phyloP scores from a whole-genome alignment of 1,140 invertebrate genomes.

The Bombus consobrinus region DNA sequence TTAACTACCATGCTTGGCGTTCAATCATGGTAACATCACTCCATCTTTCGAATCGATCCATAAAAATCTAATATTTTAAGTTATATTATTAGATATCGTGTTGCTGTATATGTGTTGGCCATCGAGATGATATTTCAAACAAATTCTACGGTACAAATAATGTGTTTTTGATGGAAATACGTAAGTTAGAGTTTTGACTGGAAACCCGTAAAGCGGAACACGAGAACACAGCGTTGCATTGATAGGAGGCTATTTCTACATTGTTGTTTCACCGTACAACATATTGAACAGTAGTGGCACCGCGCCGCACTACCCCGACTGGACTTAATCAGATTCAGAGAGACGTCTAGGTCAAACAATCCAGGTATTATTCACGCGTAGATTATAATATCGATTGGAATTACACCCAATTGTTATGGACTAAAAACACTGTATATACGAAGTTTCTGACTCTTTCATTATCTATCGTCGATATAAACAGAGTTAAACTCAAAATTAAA shows the following conservation, averaged over 20 bases:
- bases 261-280: constrained; percentile 11
- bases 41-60: neutral
- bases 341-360: constrained; percentile 31
- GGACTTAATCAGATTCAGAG: constrained; percentile 53
- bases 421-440: neutral
- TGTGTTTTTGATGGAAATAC: neutral
- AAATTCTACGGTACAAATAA: neutral
- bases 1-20: neutral
- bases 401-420: neutral
- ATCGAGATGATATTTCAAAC: neutral
- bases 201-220: neutral
- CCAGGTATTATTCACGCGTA: constrained; percentile 8
- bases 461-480: too few relatives aligned
- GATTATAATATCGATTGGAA: neutral
- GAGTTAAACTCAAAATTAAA: neutral
- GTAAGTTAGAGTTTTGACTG: neutral
- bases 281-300: constrained; percentile 23
- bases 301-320: neutral
- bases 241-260: neutral
- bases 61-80: neutral
- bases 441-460: neutral
- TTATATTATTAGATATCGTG: too few relatives aligned
- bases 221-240: too few relatives aligned
- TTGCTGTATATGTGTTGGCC: neutral
- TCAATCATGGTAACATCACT: too few relatives aligned